Base-by-base conservation (phyloP, 64 coral and sea anemone genomes). In the Orbicella faveolata region DNA sequence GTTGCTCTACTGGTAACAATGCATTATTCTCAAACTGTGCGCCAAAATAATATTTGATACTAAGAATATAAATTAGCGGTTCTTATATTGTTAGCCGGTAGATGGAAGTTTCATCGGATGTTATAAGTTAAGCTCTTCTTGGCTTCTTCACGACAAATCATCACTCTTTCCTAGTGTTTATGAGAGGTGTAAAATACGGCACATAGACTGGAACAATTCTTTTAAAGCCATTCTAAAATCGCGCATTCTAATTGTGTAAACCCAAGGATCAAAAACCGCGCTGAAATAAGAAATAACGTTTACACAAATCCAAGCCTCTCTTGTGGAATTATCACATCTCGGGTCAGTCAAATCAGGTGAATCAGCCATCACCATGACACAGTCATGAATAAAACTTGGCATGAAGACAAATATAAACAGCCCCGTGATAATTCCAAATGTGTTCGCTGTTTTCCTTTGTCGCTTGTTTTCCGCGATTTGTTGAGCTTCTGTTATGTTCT, bases 401-500 rank as follows among this genome's bases (percentile, higher is more conserved):
- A 21, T 20, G 14, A 79, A 79, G 23, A 57, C 20, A 79, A 26
- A 23, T 25, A 79, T 25, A 14, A 79, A 79, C 12, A 79, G 21
- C 4, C 52, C 77, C 57, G 77, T 30, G 6, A 79, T 79, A 26
- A 79, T 79, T 23, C 6, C 77, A 57, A 79, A 79, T 13, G 77
- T 79, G 21, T 20, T 26, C 10, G 52, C 51, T 13, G 77, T 79
- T 23, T 59, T 79, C n/a, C 21, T 57, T 30, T 79, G 77, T 79
- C 77, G 77, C 21, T 26, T 79, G 9, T 54, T 79, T 57, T 79
- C 77, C 4, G 77, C 77, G 9, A 79, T 59, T 33, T 79, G 77
- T 33, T 79, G 77, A 9, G 77, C 77, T 14, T 79, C 21, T 57
- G 77, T 79, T 6, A 79, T 55, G 52, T 79, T 54, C 26, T 79